These are phyloP conservation scores for Drymonia ruficornis DNA, from an alignment of 2,888 invertebrate genomes.

Conservation along the genomic window DNA sequence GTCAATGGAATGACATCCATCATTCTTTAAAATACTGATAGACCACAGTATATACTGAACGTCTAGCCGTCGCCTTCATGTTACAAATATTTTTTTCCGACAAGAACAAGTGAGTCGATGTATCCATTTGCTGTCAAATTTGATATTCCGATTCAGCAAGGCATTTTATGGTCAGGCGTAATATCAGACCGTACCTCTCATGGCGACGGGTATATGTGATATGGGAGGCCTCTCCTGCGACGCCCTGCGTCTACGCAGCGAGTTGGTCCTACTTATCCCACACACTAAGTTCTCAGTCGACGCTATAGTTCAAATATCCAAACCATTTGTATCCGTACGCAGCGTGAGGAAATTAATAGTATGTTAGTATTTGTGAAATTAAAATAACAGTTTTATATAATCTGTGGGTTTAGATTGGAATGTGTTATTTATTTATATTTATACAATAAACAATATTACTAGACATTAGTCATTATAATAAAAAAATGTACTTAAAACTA, in stretches of 20 bases:
- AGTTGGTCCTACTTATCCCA: conserved; percentile 63
- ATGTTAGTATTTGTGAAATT: background rate
- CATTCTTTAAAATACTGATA: too few species aligned
- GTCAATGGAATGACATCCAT: too few species aligned
- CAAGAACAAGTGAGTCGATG: too few species aligned
- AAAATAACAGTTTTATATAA: too few species aligned
- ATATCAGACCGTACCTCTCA: conserved; percentile 68
- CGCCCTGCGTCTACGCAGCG: conserved; percentile 64
- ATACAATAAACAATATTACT: background rate
- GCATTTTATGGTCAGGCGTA: too few species aligned
- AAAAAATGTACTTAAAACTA: too few species aligned
- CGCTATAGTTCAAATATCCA: conserved; percentile 45
- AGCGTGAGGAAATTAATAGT: conserved; percentile 16
- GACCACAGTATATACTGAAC: too few species aligned
- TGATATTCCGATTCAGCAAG: too few species aligned
- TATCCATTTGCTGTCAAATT: too few species aligned
- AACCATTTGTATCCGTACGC: conserved; percentile 6
- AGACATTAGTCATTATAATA: too few species aligned
- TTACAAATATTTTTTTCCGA: too few species aligned
- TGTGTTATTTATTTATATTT: background rate
- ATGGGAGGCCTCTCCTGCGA: conserved; percentile 77
- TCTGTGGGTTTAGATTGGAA: background rate
- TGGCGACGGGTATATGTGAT: conserved; percentile 78
- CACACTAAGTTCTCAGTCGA: conserved; percentile 75
- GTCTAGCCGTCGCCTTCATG: too few species aligned